Evolutionary conservation across 2,888 invertebrate species (phyloP), one percentile per base, ranked within the genome.

Genomic region (Cryptocheilus praepositus): DNA sequence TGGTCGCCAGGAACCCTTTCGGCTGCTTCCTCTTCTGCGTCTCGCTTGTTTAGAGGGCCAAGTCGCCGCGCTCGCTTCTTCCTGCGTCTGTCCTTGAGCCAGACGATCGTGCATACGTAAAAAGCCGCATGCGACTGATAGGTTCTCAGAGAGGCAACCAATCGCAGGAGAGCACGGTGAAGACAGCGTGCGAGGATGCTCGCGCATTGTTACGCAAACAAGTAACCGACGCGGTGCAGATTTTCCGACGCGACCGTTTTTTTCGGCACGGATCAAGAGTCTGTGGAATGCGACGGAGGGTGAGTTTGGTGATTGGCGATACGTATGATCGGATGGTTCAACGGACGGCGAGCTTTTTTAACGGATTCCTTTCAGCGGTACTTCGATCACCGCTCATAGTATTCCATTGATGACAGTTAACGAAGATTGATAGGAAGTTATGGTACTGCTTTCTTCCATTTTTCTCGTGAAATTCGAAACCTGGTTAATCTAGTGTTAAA

Each of bases 41-140:
- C 60, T 58, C 52, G 58, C 56, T 54, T 46, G 55, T 53, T 46
- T 49, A n/a, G n/a, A n/a, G n/a, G n/a, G n/a, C n/a, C n/a, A n/a
- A n/a, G n/a, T n/a, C n/a, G n/a, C n/a, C n/a, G n/a, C n/a, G n/a
- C 61, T 57, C 61, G 72, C 67, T 75, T 60, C 58, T 21, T 4
- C 8, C 45, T 7, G 3, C 45, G 45, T 45, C 45, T 45, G 15
- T 51, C 51, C 19, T 18, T 19, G 18, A n/a, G 65, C 73, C 73
- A 83, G 81, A 85, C 80, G 83, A 85, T 84, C 82, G 80, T 82
- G 85, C 83, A 86, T 86, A 86, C 78, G 84, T 83, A 85, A 85
- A 77, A 78, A 82, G 79, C 71, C 52, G 65, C 67, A 67, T 18
- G 65, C 72, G 67, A 66, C n/a, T 70, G 72, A 57, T 70, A 66